Base-by-base conservation (phyloP, 2,888 invertebrate genomes). In the Cremastobaeus sp. region DNA sequence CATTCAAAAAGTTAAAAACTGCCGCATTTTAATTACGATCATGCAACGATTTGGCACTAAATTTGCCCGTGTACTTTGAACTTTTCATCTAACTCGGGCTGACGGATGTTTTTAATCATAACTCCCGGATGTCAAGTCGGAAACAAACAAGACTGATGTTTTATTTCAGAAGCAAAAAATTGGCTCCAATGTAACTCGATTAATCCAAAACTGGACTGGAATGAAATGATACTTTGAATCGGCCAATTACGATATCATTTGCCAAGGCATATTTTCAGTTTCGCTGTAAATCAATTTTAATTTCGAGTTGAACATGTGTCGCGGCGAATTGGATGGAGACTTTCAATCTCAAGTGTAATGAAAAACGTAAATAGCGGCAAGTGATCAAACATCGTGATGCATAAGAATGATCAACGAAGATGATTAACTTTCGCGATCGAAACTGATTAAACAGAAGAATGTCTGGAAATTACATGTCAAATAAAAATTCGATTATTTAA, bases 161-260 rank as follows among this genome's bases (percentile, higher is more conserved):
- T n/a, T n/a, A n/a, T n/a, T n/a, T n/a, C n/a, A n/a, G n/a, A n/a
- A n/a, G n/a, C n/a, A n/a, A n/a, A n/a, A n/a, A n/a, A n/a, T 9
- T 37, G 35, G 3, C 6, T 17, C 8, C 4, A 18, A 18, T 18
- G 30, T 30, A 47, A 47, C 14, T 43, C 14, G 43, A 43, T 43
- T 43, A 43, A 43, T 43, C 14, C 11, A 12, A 2, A 12, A 12
- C 6, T 2, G 3, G 8, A 14, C n/a, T n/a, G n/a, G n/a, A n/a
- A n/a, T n/a, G n/a, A n/a, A n/a, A n/a, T n/a, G n/a, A 14, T 15
- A 28, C 4, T 14, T 8, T 18, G 17, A 32, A 32, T 30, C 47
- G 47, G 18, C 5, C 11, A 18, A 32, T 48, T 48, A 12, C 18
- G 32, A 48, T 18, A 17, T 32, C 48, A 48, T 48, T 48, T 48